A percentile compares a stretch with the other conserved stretches of the same genome.
These are phyloP conservation scores for Syrphus vitripennis DNA, from an alignment of 2,888 invertebrate genomes.

Conservation along the genomic window DNA sequence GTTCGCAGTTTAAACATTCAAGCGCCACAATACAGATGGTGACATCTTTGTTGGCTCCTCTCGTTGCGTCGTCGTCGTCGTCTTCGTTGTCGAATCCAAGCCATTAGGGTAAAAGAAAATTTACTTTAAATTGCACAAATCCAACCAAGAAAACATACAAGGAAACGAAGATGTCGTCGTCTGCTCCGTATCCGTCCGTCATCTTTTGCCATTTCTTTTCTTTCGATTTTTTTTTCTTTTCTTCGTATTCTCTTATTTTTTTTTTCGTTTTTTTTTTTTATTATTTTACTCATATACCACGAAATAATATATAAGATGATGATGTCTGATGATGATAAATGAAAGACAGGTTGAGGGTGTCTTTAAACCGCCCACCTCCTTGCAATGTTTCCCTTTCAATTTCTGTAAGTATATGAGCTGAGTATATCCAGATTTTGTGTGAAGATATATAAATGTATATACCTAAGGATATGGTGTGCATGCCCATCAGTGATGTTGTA, in stretches of 20 bases:
- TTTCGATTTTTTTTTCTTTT: background rate
- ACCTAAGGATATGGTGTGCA: background rate
- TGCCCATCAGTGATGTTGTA: background rate
- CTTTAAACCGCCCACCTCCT: background rate
- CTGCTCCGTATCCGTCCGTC: slow-evolving; percentile 28
- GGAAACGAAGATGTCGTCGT: slow-evolving; percentile 64
- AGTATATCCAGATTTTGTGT: slow-evolving; percentile 22
- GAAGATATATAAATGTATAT: background rate
- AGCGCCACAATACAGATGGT: slow-evolving; percentile 58
- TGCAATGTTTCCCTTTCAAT: background rate
- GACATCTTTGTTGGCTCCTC: slow-evolving; percentile 47
- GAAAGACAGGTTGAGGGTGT: slow-evolving; percentile 55
- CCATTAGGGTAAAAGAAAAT: slow-evolving; percentile 49
- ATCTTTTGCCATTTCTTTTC: slow-evolving; percentile 13
- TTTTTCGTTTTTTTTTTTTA: background rate
- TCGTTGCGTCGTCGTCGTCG: no score
- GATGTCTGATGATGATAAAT: slow-evolving; percentile 71
- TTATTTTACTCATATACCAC: slow-evolving; percentile 35
- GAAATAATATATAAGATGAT: slow-evolving; percentile 68
- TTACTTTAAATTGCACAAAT: slow-evolving; percentile 69
- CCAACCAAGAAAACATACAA: slow-evolving; percentile 54
- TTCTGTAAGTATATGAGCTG: background rate
- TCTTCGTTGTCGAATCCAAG: slow-evolving; percentile 30
- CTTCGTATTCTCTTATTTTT: background rate
- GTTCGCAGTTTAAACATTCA: slow-evolving; percentile 33